Percentiles rank a stretch among this genome's conserved stretches.
phyloP scores from a whole-genome alignment of 2,113 vertebrate genomes.

The Ammospiza nelsoni region DNA sequence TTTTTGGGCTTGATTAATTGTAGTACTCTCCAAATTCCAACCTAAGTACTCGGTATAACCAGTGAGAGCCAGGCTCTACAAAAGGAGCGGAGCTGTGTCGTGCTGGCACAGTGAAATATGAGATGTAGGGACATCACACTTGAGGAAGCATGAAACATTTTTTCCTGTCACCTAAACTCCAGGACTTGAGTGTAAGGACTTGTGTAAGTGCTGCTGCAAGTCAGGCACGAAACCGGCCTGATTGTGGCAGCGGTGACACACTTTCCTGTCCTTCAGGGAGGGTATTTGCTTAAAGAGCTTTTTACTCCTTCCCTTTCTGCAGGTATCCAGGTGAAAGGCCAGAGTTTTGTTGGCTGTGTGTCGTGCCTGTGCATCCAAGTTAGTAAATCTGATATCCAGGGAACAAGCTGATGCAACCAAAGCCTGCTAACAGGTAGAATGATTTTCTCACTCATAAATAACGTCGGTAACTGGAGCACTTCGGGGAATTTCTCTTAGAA shows the following conservation, averaged over 20 bases:
- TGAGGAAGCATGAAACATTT: neutral
- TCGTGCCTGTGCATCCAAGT: rapidly evolving
- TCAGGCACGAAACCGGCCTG: rapidly evolving
- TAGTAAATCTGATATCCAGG: neutral
- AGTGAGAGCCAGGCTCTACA: neutral
- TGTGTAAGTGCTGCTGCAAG: neutral
- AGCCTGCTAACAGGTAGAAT: neutral
- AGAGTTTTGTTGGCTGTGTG: neutral
- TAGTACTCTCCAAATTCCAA: neutral
- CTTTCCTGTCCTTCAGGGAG: neutral
- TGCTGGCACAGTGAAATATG: neutral
- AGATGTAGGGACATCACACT: neutral
- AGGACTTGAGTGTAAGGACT: neutral
- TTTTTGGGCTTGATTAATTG: neutral
- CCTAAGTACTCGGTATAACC: rapidly evolving
- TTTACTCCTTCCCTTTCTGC: neutral
- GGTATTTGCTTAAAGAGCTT: neutral
- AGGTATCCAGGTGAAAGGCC: neutral
- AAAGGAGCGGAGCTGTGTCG: neutral
- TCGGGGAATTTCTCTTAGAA: neutral
- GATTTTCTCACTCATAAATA: neutral
- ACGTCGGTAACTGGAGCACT: neutral
- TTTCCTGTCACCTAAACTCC: neutral
- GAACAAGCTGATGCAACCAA: neutral
- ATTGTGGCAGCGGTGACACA: neutral